Conservation (phyloP, 2,113 vertebrate species). For the Sarotherodon lohbergeri region DNA sequence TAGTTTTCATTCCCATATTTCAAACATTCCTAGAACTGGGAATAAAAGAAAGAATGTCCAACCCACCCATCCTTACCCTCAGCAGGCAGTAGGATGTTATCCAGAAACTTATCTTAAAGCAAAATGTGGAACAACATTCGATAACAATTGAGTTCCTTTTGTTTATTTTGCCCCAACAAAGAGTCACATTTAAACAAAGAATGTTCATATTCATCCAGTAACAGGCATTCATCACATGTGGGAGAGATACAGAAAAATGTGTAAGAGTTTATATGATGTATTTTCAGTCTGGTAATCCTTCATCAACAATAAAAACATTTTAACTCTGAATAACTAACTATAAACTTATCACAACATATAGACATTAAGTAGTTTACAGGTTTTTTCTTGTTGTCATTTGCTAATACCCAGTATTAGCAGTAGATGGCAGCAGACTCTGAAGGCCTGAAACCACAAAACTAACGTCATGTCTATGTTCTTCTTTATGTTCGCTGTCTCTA, state of each 20-base stretch:
- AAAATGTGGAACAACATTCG: accelerated
- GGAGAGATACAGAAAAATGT: neutral
- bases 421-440: neutral
- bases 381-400: neutral
- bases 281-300: neutral
- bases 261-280: neutral
- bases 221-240: accelerated
- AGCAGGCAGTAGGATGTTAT: neutral
- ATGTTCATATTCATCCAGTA: neutral
- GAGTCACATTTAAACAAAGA: neutral
- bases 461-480: accelerated
- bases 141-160: accelerated
- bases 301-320: neutral
- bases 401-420: accelerated
- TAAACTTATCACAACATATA: accelerated
- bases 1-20: neutral
- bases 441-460: neutral
- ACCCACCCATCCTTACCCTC: accelerated
- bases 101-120: neutral
- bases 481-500: accelerated
- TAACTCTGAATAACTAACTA: neutral
- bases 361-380: neutral
- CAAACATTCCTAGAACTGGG: accelerated
- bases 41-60: neutral
- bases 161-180: neutral